Evolutionary conservation across 2,888 invertebrate species (phyloP), one percentile per base, ranked within the genome.

Genomic region (Parnassius mnemosyne): DNA sequence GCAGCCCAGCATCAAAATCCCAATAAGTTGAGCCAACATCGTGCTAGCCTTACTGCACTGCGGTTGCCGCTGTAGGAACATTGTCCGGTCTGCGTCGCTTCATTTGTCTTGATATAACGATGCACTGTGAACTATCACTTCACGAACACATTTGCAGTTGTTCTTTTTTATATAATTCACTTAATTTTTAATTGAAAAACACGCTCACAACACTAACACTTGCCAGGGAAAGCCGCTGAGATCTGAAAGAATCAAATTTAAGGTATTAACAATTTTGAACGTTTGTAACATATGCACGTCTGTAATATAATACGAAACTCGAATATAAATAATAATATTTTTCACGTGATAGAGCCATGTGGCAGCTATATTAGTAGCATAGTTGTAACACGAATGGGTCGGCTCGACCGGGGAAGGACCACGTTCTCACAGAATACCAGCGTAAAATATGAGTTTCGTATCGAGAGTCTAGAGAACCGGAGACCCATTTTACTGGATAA

Each of bases 41-140:
- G 68, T 83, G 66, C 70, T 63, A 51, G 52, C 67, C 65, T 76
- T 83, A 86, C 80, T 83, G 79, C 69, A 78, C 75, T 64, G 74
- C 74, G 66, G 77, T 57, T 11, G 51, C 50, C 44, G 20, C 69
- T 60, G 71, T 68, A 60, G 67, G 67, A 34, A 65, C 66, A 66
- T 66, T 63, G 72, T 77, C 74, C 66, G 69, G 71, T 79, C 79
- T 81, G 66, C 80, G 86, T 69, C 89, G 89, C 89, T 80, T 87
- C 89, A 89, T 89, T 87, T 79, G 87, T 83, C 72, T 75, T 43
- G 71, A 68, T 51, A 34, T 53, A 49, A 42, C 57, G 46, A 53
- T 55, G 54, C 53, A 58, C 62, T 50, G 49, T 13, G 20, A 1
- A 44, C 3, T 42, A 50, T 58, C 58, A 54, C 55, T 58, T 55